Evolutionary conservation across 2,113 vertebrate species (phyloP).

Genomic region (Otolemur garnettii): DNA sequence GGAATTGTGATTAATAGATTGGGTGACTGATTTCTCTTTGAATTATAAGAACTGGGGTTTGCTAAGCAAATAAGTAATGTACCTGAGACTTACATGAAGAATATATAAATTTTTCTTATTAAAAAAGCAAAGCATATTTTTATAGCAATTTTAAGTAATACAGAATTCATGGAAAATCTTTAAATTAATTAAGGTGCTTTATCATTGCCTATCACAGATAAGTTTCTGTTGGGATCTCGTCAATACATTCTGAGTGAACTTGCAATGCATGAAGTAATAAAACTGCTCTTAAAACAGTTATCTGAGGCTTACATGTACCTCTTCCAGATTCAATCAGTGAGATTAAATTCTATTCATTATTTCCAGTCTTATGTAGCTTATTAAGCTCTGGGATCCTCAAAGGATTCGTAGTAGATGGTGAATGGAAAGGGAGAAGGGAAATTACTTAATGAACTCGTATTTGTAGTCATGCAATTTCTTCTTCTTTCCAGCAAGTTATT

Average conservation of each 20-base stretch:
- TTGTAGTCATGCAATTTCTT: constrained; percentile 36
- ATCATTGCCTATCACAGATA: not conserved
- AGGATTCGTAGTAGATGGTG: constrained; percentile 45
- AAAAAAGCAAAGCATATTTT: not conserved
- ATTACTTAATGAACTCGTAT: not conserved
- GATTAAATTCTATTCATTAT: constrained; percentile 46
- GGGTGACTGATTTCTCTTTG: constrained; percentile 22
- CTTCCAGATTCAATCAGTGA: not conserved
- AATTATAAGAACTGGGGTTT: constrained; percentile 15
- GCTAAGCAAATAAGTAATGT: constrained; percentile 21
- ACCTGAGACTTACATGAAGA: not conserved
- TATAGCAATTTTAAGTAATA: constrained; percentile 37
- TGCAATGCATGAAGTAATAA: constrained; percentile 52
- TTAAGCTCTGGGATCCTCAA: not conserved
- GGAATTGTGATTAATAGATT: constrained; percentile 9
- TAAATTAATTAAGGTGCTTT: constrained; percentile 41
- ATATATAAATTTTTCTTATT: constrained; percentile 40
- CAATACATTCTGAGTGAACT: not conserved
- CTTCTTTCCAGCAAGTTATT: not conserved
- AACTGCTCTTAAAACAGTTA: constrained; percentile 18
- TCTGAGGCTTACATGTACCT: constrained; percentile 28
- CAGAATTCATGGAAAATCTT: constrained; percentile 21
- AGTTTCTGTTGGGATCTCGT: constrained; percentile 9
- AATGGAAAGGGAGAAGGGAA: not conserved
- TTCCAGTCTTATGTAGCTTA: constrained; percentile 45